These are phyloP conservation scores for Aphidius colemani DNA, from an alignment of 2,888 invertebrate species.

Conservation along the genomic window DNA sequence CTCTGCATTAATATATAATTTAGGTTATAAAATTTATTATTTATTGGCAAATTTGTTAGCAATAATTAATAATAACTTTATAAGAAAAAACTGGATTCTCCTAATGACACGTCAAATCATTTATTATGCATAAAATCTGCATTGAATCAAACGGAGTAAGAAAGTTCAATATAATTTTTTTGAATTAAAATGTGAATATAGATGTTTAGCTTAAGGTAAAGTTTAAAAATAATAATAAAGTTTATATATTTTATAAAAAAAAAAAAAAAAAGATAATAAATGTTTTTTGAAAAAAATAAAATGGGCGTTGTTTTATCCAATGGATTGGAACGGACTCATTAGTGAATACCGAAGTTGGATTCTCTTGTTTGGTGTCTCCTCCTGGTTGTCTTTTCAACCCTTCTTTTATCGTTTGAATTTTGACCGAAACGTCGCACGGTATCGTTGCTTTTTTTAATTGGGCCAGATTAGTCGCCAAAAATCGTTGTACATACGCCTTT, in stretches of 20 bases:
- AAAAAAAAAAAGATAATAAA: constrained; percentile 22
- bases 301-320: constrained; percentile 15
- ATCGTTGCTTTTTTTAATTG: constrained; percentile 54
- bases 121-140: no score
- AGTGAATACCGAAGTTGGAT: constrained; percentile 57
- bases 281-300: constrained; percentile 14
- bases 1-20: no score
- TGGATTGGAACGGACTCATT: constrained; percentile 48
- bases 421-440: constrained; percentile 19
- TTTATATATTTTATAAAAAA: neutral
- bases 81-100: neutral
- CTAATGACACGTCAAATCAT: no score
- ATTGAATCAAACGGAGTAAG: no score
- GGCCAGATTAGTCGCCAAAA: constrained; percentile 55
- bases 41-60: no score
- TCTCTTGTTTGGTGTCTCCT: constrained; percentile 33
- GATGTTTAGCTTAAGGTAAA: neutral
- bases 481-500: constrained; percentile 40
- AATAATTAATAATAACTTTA: neutral
- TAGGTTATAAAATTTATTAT: no score
- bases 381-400: constrained; percentile 20
- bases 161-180: neutral
- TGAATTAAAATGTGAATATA: no score
- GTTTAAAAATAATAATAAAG: neutral
- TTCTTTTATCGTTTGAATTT: constrained; percentile 7